A percentile compares a stretch with the other conserved stretches of the same genome.
phyloP scores from a whole-genome alignment of 2,888 invertebrate species.

The Synergus laeviventris region DNA sequence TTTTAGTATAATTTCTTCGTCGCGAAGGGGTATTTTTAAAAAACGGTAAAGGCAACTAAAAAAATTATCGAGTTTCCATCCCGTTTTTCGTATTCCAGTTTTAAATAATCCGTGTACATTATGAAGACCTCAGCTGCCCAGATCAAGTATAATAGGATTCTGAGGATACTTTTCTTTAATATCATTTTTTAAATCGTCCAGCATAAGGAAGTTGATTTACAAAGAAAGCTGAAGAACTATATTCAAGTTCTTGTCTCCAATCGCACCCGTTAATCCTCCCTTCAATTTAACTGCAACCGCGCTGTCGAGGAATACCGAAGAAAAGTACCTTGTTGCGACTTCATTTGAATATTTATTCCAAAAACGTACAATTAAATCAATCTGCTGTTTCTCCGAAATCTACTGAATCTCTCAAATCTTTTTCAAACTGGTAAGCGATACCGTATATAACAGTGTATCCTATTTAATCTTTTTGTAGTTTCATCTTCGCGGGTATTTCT shows the following conservation, averaged over 20 bases:
- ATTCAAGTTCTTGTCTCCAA: conserved; percentile 29
- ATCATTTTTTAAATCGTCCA: conserved; percentile 33
- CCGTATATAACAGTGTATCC: conserved; percentile 47
- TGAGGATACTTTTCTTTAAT: too few species aligned
- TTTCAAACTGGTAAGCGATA: conserved; percentile 46
- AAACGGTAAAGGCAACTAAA: conserved; percentile 59
- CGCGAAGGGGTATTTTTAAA: conserved; percentile 62
- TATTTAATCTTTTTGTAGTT: conserved; percentile 44
- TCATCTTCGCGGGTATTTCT: conserved; percentile 7
- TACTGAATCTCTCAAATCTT: conserved; percentile 49
- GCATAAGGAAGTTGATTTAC: conserved; percentile 51
- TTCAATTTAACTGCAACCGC: conserved; percentile 53
- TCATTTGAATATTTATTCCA: conserved; percentile 50
- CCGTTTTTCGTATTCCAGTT: too few species aligned
- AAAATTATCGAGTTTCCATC: conserved; percentile 55
- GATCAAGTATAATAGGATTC: too few species aligned
- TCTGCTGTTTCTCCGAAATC: conserved; percentile 52
- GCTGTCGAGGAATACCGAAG: conserved; percentile 50
- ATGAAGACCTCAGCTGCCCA: conserved; percentile 12
- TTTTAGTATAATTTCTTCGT: too few species aligned
- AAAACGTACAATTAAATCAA: conserved; percentile 57
- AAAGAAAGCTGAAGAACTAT: conserved; percentile 52
- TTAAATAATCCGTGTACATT: conserved; percentile 37
- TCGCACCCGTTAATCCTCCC: conserved; percentile 42
- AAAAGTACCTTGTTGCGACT: conserved; percentile 58